Percentiles rank a stretch among this genome's conserved stretches.
Evolutionary conservation across 2,888 invertebrate genomes (phyloP).

Genomic region (Helleia helle): DNA sequence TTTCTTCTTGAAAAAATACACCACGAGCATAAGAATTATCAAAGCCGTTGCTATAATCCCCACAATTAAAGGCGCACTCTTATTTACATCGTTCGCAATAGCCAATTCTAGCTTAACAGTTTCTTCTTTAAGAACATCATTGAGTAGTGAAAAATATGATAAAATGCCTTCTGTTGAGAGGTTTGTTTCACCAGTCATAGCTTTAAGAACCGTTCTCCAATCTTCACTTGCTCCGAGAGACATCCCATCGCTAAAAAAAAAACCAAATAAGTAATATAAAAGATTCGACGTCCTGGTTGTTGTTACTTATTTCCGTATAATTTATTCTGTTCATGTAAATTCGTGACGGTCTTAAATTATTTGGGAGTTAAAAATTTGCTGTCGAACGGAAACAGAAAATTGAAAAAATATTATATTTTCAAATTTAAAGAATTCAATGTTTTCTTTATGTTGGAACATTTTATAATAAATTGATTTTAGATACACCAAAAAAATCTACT

Average conservation of each 20-base stretch:
- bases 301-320: too few relatives aligned
- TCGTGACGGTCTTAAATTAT: too few relatives aligned
- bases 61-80: constrained; percentile 52
- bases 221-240: constrained; percentile 58
- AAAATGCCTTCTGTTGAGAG: constrained; percentile 53
- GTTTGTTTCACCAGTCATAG: constrained; percentile 56
- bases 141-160: constrained; percentile 47
- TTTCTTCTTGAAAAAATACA: constrained; percentile 57
- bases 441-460: too few relatives aligned
- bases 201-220: constrained; percentile 52
- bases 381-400: too few relatives aligned
- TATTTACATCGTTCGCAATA: constrained; percentile 42
- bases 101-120: constrained; percentile 34
- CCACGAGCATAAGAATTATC: constrained; percentile 43
- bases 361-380: too few relatives aligned
- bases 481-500: too few relatives aligned
- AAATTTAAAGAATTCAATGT: too few relatives aligned
- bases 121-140: constrained; percentile 42
- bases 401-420: too few relatives aligned
- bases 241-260: constrained; percentile 49
- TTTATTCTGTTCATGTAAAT: too few relatives aligned
- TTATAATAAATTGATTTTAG: too few relatives aligned
- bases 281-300: too few relatives aligned
- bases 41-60: constrained; percentile 47
- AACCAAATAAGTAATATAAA: too few relatives aligned